These are phyloP conservation scores for Brassicogethes aeneus DNA, from an alignment of 2,888 invertebrate species.

Conservation along the genomic window DNA sequence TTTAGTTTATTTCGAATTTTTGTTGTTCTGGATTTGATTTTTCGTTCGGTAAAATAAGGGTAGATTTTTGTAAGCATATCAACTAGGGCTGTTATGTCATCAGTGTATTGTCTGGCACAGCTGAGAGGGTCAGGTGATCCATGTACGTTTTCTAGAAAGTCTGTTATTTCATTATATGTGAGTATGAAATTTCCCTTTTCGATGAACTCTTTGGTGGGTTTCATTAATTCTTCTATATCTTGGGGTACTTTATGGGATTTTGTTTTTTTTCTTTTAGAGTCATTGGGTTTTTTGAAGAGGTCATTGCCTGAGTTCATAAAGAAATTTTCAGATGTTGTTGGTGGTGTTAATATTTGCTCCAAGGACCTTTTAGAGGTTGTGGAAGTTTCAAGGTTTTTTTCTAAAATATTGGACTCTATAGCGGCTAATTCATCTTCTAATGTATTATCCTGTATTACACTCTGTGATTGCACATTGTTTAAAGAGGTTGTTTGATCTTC, in stretches of 20 bases:
- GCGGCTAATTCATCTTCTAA: not conserved
- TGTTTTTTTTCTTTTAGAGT: too few relatives aligned
- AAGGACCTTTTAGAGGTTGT: not conserved
- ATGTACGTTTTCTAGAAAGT: not conserved
- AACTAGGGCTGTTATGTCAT: constrained; percentile 7
- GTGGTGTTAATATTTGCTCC: too few relatives aligned
- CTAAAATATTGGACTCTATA: not conserved
- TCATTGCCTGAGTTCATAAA: too few relatives aligned
- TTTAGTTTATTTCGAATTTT: constrained; percentile 10
- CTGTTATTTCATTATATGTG: too few relatives aligned
- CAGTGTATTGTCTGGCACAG: constrained; percentile 5
- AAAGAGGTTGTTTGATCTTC: not conserved
- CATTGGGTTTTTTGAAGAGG: not conserved
- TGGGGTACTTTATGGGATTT: not conserved
- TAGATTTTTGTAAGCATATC: constrained; percentile 8
- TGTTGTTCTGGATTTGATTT: constrained; percentile 8
- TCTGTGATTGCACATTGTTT: not conserved
- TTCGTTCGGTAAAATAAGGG: constrained; percentile 4
- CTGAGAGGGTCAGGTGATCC: constrained; percentile 1
- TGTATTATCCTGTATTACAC: not conserved
- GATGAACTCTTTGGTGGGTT: not conserved
- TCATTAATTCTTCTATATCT: not conserved
- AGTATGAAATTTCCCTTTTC: too few relatives aligned
- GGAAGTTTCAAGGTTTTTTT: not conserved
- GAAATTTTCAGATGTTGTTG: not conserved